Evolutionary conservation across 2,888 invertebrate species (phyloP).

Genomic region (Sesia apiformis): DNA sequence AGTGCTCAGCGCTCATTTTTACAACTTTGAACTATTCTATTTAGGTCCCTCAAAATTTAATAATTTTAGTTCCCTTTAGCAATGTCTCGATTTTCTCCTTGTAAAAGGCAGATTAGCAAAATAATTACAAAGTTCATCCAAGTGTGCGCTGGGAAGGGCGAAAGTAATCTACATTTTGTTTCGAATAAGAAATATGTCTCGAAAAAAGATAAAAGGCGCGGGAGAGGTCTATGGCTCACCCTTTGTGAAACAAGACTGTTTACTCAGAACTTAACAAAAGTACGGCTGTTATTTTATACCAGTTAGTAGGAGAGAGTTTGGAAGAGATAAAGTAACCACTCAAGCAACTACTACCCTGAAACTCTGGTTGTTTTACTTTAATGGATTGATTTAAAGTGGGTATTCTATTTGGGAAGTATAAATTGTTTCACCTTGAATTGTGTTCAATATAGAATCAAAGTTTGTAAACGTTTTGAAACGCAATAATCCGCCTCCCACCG

Average conservation of each 20-base stretch:
- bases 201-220: neutral
- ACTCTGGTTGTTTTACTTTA: neutral
- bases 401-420: no score
- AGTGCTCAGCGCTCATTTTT: no score
- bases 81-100: no score
- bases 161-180: conserved; percentile 2
- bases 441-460: no score
- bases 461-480: no score
- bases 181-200: neutral
- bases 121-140: neutral
- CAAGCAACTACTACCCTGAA: neutral
- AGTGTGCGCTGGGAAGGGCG: neutral
- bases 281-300: conserved; percentile 17
- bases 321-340: conserved; percentile 18
- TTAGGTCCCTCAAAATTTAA: no score
- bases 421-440: no score
- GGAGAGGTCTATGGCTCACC: conserved; percentile 3
- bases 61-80: no score
- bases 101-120: no score
- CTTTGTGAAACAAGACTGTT: conserved; percentile 17
- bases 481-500: no score
- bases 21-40: no score
- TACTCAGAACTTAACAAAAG: conserved; percentile 24
- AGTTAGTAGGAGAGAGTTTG: conserved; percentile 14
- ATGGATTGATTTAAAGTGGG: no score